Evolutionary conservation across 1,140 invertebrate species (phyloP).

Genomic region (Sitophilus oryzae): DNA sequence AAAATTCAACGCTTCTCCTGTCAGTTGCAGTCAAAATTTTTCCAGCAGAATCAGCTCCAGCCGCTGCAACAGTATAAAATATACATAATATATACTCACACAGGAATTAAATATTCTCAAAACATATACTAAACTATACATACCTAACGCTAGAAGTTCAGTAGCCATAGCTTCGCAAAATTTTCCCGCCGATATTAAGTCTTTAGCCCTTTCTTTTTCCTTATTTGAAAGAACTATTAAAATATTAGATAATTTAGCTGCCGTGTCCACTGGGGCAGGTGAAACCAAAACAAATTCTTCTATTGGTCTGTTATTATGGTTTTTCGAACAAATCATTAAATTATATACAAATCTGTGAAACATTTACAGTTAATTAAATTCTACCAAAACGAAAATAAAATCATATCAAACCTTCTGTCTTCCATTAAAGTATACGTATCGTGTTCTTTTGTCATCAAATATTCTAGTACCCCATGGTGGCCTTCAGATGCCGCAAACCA

Average conservation of each 20-base stretch:
- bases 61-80: slow-evolving; percentile 51
- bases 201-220: slow-evolving; percentile 96
- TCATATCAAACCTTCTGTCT: slow-evolving; percentile 67
- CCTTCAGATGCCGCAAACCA: slow-evolving; percentile 96
- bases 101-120: not conserved
- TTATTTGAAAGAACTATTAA: slow-evolving; percentile 82
- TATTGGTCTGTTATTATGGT: slow-evolving; percentile 91
- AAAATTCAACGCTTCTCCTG: slow-evolving; percentile 84
- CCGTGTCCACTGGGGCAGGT: slow-evolving; percentile 95
- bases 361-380: not conserved
- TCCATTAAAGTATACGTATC: slow-evolving; percentile 96
- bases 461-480: slow-evolving; percentile 92
- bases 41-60: slow-evolving; percentile 88
- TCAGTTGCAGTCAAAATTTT: slow-evolving; percentile 87
- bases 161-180: slow-evolving; percentile 97
- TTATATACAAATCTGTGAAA: slow-evolving; percentile 83
- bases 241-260: slow-evolving; percentile 93
- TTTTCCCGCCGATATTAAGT: slow-evolving; percentile 88
- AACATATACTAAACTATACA: not conserved
- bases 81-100: not conserved
- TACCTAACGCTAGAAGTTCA: slow-evolving; percentile 77
- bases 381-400: not conserved
- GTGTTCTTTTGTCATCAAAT: slow-evolving; percentile 95
- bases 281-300: slow-evolving; percentile 95
- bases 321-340: slow-evolving; percentile 96